A percentile compares a stretch with the other conserved stretches of the same genome.
phyloP scores from a whole-genome alignment of 2,797 vertebrate species.

The Hirundo rustica region DNA sequence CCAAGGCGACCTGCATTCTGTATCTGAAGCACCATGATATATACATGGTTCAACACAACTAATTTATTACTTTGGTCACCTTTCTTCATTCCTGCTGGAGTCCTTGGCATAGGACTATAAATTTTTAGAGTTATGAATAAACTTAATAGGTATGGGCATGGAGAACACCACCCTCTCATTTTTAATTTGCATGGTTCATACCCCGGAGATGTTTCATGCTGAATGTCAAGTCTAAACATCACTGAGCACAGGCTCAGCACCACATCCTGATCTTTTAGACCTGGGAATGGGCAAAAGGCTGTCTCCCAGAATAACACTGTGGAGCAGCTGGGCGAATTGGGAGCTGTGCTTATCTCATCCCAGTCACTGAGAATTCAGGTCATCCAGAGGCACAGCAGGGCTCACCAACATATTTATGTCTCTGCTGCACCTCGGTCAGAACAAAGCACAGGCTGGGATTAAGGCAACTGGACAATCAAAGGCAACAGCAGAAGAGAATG shows the following conservation, averaged over 20 bases:
- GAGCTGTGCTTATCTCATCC: neutral
- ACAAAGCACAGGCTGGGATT: neutral
- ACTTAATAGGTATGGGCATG: neutral
- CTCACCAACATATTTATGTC: neutral
- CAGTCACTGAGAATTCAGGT: neutral
- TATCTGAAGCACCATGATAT: neutral
- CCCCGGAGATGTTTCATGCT: neutral
- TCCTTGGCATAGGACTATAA: neutral
- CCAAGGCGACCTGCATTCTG: neutral
- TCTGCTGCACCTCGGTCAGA: neutral
- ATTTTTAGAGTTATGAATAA: neutral
- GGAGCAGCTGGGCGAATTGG: neutral
- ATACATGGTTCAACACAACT: neutral
- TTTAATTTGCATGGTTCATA: neutral
- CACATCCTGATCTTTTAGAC: neutral
- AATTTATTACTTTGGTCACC: conserved; percentile 22
- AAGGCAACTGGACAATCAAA: neutral
- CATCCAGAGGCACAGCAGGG: neutral
- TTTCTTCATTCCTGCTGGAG: conserved; percentile 1
- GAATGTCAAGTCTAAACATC: neutral
- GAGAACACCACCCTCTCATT: neutral
- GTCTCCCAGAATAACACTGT: neutral
- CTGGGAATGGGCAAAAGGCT: neutral
- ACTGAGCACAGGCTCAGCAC: neutral
- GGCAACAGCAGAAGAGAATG: neutral